Conservation (phyloP, 1,140 invertebrate genomes). For the Potamilus streckersoni region DNA sequence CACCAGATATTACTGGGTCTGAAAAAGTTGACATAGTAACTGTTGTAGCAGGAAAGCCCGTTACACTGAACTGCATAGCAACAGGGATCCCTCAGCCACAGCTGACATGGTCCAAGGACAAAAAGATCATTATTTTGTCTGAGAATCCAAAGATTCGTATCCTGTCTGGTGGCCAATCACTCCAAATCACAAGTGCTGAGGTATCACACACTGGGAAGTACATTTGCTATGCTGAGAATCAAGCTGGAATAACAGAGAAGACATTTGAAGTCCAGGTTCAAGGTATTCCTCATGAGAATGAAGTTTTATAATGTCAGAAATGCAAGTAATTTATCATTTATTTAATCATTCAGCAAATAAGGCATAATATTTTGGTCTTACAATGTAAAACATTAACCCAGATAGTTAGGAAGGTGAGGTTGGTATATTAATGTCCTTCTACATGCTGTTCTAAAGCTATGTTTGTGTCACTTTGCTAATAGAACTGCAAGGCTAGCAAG, state of each 20-base stretch:
- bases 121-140: conserved; percentile 38
- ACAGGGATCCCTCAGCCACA: conserved; percentile 68
- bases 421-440: no score
- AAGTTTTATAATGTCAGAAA: no score
- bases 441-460: no score
- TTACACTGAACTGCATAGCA: conserved; percentile 66
- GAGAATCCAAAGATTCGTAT: conserved; percentile 40
- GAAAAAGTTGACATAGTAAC: conserved; percentile 60
- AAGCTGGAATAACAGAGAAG: conserved; percentile 68
- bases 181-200: conserved; percentile 42
- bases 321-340: no score
- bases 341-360: no score
- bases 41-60: conserved; percentile 80
- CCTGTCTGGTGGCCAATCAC: conserved; percentile 37
- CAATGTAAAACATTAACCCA: no score
- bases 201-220: conserved; percentile 61
- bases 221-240: conserved; percentile 71
- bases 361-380: no score
- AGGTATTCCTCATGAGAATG: conserved; percentile 51
- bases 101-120: conserved; percentile 54
- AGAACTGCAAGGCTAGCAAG: no score
- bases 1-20: conserved; percentile 40
- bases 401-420: no score
- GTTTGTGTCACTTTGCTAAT: no score
- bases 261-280: conserved; percentile 67